Conservation (phyloP, 2,888 invertebrate genomes). For the Drosophila longiperda region DNA sequence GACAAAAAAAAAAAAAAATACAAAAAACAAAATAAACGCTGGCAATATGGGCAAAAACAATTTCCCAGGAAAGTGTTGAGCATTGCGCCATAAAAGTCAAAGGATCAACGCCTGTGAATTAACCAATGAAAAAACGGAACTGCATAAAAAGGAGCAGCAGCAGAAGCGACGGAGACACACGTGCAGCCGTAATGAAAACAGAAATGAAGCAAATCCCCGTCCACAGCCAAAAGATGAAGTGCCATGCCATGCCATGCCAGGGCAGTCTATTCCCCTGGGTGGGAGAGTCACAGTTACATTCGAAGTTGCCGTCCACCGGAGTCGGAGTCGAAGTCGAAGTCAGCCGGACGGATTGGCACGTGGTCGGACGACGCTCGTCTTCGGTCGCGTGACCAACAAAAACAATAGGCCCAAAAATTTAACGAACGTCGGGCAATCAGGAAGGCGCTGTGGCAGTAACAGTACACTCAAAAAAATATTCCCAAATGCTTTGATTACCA, state of each 20-base stretch:
- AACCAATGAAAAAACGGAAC: constrained; percentile 45
- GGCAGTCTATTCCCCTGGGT: constrained; percentile 42
- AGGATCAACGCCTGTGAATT: constrained; percentile 81
- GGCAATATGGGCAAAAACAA: constrained; percentile 74
- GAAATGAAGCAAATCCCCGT: constrained; percentile 53
- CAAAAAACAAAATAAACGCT: constrained; percentile 25
- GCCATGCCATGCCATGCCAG: constrained; percentile 38
- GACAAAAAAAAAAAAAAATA: constrained; percentile 37
- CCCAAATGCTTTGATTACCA: neutral
- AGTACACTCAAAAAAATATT: neutral
- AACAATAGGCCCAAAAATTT: constrained; percentile 64
- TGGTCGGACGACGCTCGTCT: constrained; percentile 47
- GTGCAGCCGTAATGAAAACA: constrained; percentile 71
- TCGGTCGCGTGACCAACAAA: constrained; percentile 81
- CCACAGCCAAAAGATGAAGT: constrained; percentile 29
- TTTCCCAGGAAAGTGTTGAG: constrained; percentile 83
- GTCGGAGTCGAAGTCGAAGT: constrained; percentile 60
- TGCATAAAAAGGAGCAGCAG: constrained; percentile 44
- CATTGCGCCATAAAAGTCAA: constrained; percentile 75
- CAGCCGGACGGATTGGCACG: constrained; percentile 53
- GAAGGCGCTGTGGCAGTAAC: constrained; percentile 33
- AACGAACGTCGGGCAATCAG: constrained; percentile 68
- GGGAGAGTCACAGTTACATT: constrained; percentile 32
- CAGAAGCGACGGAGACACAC: constrained; percentile 51
- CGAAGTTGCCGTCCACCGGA: constrained; percentile 55